Evolutionary conservation across 2,888 invertebrate species (phyloP).

Genomic region (Cylindroiulus punctatus): DNA sequence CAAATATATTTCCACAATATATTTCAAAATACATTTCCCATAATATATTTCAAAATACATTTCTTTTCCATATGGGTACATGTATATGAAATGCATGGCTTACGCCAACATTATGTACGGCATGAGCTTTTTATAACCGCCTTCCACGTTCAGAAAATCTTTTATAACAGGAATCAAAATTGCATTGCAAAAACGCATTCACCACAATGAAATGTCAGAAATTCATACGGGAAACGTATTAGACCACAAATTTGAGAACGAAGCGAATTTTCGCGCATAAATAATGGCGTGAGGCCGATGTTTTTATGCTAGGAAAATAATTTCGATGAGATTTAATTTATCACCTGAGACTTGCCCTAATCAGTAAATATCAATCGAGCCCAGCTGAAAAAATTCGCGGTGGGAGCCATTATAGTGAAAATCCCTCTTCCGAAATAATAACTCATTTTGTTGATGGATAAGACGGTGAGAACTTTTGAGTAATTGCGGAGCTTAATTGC

Average conservation of each 20-base stretch:
- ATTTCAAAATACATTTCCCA: too few relatives aligned
- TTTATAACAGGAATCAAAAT: not conserved
- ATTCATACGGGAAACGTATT: not conserved
- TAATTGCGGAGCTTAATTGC: constrained; percentile 17
- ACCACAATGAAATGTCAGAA: not conserved
- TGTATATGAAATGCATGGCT: constrained; percentile 5
- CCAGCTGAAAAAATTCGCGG: not conserved
- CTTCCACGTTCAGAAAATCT: not conserved
- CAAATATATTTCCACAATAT: too few relatives aligned
- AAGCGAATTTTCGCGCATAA: not conserved
- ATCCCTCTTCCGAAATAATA: not conserved
- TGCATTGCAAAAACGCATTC: not conserved
- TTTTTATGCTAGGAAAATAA: not conserved
- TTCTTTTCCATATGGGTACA: too few relatives aligned
- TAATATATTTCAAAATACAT: too few relatives aligned
- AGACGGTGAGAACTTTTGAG: constrained; percentile 28
- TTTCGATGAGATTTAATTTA: constrained; percentile 21
- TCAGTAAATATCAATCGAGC: not conserved
- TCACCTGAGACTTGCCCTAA: not conserved
- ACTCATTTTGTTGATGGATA: constrained; percentile 11
- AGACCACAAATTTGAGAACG: not conserved
- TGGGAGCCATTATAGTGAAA: not conserved
- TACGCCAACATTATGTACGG: not conserved
- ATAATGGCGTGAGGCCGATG: not conserved
- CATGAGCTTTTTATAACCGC: constrained; percentile 21